These are phyloP conservation scores for Mythimna ferrago DNA, from an alignment of 2,888 invertebrate genomes.

Conservation along the genomic window DNA sequence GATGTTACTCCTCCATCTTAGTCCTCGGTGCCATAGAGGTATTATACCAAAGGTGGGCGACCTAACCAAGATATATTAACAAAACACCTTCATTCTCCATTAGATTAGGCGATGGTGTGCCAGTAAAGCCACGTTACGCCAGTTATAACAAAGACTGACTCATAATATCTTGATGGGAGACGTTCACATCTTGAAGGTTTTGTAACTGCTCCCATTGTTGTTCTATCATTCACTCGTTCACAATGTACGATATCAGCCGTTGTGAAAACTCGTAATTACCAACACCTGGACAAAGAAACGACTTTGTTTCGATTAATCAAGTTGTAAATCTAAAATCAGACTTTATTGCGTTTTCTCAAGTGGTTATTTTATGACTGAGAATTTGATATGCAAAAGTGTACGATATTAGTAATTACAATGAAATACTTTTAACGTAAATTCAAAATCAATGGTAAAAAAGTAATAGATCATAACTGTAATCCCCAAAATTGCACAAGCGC, in stretches of 20 bases:
- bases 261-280: conserved; percentile 65
- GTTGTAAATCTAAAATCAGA: conserved; percentile 34
- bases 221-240: conserved; percentile 49
- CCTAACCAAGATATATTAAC: conserved; percentile 58
- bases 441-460: not conserved
- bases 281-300: conserved; percentile 52
- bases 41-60: conserved; percentile 65
- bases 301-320: conserved; percentile 42
- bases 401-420: conserved; percentile 10
- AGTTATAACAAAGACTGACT: conserved; percentile 65
- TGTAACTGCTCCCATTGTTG: conserved; percentile 56
- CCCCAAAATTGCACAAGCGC: not conserved
- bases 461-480: not conserved
- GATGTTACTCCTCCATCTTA: conserved; percentile 22
- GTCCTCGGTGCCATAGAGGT: conserved; percentile 43
- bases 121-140: not conserved
- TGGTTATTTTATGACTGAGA: conserved; percentile 17
- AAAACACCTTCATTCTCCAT: not conserved
- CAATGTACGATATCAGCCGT: conserved; percentile 54
- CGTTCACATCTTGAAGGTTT: conserved; percentile 68
- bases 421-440: not conserved
- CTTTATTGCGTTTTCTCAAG: conserved; percentile 50
- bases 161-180: conserved; percentile 65
- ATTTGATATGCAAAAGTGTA: conserved; percentile 11
- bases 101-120: not conserved